Evolutionary conservation across 2,797 vertebrate genomes (phyloP).

Genomic region (Natrix natrix): DNA sequence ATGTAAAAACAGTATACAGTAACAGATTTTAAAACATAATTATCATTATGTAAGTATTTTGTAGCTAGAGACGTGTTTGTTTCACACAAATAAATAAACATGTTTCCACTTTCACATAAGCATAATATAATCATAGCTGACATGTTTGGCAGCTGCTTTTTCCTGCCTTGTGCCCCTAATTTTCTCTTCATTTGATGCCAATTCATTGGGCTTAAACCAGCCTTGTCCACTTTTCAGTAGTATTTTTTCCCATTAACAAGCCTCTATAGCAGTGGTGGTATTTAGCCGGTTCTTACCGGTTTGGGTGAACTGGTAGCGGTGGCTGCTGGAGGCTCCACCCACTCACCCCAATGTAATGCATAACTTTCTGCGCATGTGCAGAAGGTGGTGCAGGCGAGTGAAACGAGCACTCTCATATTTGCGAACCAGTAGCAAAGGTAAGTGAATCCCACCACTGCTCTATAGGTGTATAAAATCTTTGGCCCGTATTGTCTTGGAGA

Average conservation of each 20-base stretch:
- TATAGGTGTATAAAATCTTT: neutral
- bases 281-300: too few relatives aligned
- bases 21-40: neutral
- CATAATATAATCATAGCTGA: neutral
- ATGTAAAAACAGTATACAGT: neutral
- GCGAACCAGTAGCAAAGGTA: too few relatives aligned
- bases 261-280: too few relatives aligned
- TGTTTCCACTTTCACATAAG: neutral
- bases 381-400: too few relatives aligned
- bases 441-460: too few relatives aligned
- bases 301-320: too few relatives aligned
- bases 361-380: too few relatives aligned
- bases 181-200: neutral
- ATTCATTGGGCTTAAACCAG: neutral
- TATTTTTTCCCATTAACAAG: neutral
- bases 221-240: neutral
- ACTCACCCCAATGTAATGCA: too few relatives aligned
- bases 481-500: neutral
- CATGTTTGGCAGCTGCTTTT: neutral
- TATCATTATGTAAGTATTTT: neutral
- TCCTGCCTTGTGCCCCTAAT: neutral
- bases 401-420: too few relatives aligned
- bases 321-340: too few relatives aligned
- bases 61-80: neutral
- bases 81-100: too few relatives aligned